Percentiles rank a stretch among this genome's conserved stretches.
Conservation (phyloP, 2,888 invertebrate genomes). For the Synergus gifuensis region DNA sequence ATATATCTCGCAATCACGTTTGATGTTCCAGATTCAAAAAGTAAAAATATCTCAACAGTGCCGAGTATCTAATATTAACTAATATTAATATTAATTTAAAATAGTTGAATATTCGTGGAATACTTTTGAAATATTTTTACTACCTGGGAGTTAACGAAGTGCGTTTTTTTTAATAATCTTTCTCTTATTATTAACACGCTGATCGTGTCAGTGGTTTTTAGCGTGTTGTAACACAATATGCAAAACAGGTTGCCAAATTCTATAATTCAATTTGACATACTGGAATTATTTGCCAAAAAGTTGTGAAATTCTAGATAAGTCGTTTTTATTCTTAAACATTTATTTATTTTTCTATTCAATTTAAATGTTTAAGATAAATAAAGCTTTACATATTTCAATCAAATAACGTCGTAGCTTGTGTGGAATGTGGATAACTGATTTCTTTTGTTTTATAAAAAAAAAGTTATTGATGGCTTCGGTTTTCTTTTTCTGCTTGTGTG, state of each 20-base stretch:
- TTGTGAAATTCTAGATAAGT: neutral
- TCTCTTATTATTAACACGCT: neutral
- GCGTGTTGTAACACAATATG: constrained; percentile 3
- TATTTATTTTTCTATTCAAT: neutral
- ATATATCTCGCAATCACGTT: constrained; percentile 16
- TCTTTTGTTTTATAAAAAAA: neutral
- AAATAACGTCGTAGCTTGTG: neutral
- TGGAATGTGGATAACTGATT: neutral
- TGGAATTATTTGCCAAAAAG: neutral
- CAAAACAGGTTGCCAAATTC: neutral
- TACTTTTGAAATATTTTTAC: constrained; percentile 9
- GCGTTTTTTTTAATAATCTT: neutral
- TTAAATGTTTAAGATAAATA: neutral
- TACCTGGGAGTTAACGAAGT: neutral
- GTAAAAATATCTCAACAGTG: neutral
- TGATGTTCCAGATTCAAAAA: neutral
- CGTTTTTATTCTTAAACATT: neutral
- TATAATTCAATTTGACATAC: neutral
- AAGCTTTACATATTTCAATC: neutral
- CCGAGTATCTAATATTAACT: too few species aligned
- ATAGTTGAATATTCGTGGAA: neutral
- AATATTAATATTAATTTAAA: neutral
- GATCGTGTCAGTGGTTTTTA: neutral
- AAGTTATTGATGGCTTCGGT: neutral
- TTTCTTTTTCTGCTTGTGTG: neutral